phyloP scores from a whole-genome alignment of 2,113 vertebrate species.

The Capra hircus region DNA sequence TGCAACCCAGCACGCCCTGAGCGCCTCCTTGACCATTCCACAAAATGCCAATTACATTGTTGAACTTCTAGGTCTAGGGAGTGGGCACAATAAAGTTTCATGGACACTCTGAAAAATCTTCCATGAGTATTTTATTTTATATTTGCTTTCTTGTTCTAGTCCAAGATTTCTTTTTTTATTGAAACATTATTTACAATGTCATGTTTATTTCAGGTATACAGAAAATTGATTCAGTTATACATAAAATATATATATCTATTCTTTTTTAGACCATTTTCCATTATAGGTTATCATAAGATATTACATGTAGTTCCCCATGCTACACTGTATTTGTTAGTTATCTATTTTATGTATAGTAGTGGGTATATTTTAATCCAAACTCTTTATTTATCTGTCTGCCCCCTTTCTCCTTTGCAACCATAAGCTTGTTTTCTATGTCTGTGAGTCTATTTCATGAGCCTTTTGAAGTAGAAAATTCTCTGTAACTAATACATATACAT shows the following conservation, averaged over 20 bases:
- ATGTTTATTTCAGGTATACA: background rate
- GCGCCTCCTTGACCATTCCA: background rate
- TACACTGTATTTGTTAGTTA: background rate
- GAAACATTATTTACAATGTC: background rate
- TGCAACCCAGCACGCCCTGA: background rate
- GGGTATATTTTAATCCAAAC: background rate
- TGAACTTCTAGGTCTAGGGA: background rate
- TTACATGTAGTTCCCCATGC: background rate
- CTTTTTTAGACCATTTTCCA: background rate
- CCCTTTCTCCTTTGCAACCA: background rate
- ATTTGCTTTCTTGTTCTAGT: background rate
- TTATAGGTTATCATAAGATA: background rate
- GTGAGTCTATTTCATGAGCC: background rate
- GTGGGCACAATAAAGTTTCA: background rate
- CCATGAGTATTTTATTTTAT: background rate
- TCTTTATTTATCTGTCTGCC: background rate
- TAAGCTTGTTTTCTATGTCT: background rate
- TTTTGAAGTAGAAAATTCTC: background rate
- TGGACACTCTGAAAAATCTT: background rate
- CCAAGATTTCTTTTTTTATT: background rate
- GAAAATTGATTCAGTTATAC: background rate
- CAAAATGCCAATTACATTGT: background rate
- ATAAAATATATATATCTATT: background rate
- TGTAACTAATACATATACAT: background rate
- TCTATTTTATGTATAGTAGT: background rate